Conservation (phyloP, 2,888 invertebrate genomes). For the Incurvaria masculella region DNA sequence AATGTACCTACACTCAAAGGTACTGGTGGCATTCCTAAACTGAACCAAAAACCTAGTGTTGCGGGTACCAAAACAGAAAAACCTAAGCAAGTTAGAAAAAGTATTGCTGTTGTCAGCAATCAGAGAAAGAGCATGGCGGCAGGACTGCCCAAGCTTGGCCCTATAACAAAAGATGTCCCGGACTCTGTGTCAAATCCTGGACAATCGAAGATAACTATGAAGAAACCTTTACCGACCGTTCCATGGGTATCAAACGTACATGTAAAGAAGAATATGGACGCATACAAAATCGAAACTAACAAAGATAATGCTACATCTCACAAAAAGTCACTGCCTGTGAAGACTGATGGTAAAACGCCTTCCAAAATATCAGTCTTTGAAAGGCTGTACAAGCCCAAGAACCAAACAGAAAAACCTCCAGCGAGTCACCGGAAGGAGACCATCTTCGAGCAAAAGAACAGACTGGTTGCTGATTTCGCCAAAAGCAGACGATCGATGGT, state of each 20-base stretch:
- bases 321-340: background rate
- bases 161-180: too few relatives aligned
- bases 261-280: background rate
- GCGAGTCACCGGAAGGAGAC: background rate
- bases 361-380: constrained; percentile 33
- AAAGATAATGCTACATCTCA: background rate
- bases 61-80: too few relatives aligned
- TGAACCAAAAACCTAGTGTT: too few relatives aligned
- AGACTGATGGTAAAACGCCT: background rate
- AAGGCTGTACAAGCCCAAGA: constrained; percentile 38
- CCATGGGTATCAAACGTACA: background rate
- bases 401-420: constrained; percentile 16
- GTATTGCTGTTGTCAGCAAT: too few relatives aligned
- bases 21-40: too few relatives aligned
- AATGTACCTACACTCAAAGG: too few relatives aligned
- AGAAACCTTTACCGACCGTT: too few relatives aligned
- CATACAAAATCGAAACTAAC: background rate
- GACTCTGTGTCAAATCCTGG: too few relatives aligned
- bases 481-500: background rate
- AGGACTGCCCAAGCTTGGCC: too few relatives aligned
- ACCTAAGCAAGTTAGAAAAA: too few relatives aligned
- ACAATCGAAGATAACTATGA: too few relatives aligned
- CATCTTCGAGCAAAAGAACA: background rate
- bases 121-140: too few relatives aligned
- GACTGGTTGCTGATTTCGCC: background rate